These are phyloP conservation scores for Cirrhinus mrigala DNA, from an alignment of 2,797 vertebrate species.

Conservation along the genomic window DNA sequence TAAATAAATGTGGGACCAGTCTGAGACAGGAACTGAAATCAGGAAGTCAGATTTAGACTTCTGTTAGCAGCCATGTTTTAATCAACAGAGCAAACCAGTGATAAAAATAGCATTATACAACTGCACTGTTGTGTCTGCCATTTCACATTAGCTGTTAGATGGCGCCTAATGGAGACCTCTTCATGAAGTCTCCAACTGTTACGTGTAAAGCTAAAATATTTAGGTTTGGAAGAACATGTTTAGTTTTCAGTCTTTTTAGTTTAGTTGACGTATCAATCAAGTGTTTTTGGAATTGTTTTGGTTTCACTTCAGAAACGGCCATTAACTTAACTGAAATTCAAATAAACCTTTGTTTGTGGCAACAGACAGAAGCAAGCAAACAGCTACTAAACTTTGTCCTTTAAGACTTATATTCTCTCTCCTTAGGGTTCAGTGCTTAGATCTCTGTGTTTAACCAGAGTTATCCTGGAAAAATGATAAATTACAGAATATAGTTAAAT, in stretches of 20 bases:
- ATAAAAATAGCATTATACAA: not conserved
- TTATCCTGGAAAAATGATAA: slow-evolving; percentile 32
- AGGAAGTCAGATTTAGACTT: not conserved
- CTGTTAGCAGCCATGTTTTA: not conserved
- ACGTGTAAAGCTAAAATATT: too few relatives aligned
- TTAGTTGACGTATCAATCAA: too few relatives aligned
- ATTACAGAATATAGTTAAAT: not conserved
- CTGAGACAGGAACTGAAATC: not conserved
- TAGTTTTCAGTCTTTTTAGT: too few relatives aligned
- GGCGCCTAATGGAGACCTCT: too few relatives aligned
- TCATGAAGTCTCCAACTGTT: too few relatives aligned
- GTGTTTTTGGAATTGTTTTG: too few relatives aligned
- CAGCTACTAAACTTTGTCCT: fast-evolving
- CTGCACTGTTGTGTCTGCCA: not conserved
- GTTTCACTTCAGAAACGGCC: too few relatives aligned
- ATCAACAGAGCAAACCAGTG: not conserved
- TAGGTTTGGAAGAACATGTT: too few relatives aligned
- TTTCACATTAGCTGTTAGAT: not conserved
- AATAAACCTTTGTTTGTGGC: not conserved
- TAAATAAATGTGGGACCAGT: not conserved
- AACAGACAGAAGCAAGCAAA: not conserved
- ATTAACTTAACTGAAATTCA: not conserved
- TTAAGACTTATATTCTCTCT: not conserved
- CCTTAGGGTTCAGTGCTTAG: too few relatives aligned
- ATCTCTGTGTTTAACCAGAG: not conserved